A percentile compares a stretch with the other conserved stretches of the same genome.
phyloP scores from a whole-genome alignment of 2,888 invertebrate genomes.

The Eristalis pertinax region DNA sequence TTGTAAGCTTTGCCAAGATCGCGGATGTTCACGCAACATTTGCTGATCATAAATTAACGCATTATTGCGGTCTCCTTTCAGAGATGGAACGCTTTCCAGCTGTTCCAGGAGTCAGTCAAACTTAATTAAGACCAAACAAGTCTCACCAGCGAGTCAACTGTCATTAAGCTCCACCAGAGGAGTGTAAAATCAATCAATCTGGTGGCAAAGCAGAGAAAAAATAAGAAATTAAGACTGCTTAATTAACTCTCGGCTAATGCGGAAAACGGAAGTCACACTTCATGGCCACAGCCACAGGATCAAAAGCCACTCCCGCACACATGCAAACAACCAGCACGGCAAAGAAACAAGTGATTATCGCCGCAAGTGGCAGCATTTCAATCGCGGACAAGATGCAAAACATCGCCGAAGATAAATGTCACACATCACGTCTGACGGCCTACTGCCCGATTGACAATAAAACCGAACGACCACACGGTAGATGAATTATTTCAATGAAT shows the following conservation, averaged over 20 bases:
- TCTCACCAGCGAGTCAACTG: background rate
- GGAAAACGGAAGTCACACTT: background rate
- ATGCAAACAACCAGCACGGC: background rate
- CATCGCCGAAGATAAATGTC: background rate
- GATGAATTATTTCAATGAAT: background rate
- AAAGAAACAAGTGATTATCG: background rate
- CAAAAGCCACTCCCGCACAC: background rate
- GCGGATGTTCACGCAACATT: no score
- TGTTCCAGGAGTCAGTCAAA: no score
- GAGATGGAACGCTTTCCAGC: no score
- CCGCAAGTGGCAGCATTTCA: background rate
- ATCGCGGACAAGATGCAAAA: background rate
- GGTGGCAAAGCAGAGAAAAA: background rate
- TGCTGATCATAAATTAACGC: no score
- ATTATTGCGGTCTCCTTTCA: no score
- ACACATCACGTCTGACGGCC: background rate
- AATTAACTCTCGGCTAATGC: background rate
- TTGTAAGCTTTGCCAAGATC: background rate
- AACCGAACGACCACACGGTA: background rate
- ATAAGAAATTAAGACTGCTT: background rate
- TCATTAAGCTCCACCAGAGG: background rate
- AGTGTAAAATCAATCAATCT: background rate
- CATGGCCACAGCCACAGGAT: background rate
- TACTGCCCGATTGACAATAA: background rate
- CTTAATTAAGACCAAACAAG: no score